Percentiles rank a stretch among this genome's conserved stretches.
Evolutionary conservation across 2,888 invertebrate species (phyloP).

Genomic region (Cantharis flavilabris): DNA sequence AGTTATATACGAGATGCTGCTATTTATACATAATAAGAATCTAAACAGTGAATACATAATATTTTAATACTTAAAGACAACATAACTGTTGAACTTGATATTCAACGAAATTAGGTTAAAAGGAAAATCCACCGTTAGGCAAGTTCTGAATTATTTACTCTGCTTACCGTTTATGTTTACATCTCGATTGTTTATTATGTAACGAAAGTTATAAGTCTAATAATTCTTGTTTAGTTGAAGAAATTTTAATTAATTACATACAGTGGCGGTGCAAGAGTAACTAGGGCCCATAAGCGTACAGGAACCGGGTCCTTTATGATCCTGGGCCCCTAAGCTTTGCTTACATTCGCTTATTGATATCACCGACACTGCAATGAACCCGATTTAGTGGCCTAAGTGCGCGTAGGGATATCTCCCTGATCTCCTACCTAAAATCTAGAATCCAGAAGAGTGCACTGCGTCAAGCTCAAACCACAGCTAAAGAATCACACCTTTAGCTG

Average conservation of each 20-base stretch:
- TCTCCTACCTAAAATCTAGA: too few species aligned
- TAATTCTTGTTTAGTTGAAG: neutral
- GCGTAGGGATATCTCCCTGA: too few species aligned
- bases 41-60: neutral
- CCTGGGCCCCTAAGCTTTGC: too few species aligned
- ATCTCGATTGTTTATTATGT: neutral
- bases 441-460: too few species aligned
- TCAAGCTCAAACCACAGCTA: too few species aligned
- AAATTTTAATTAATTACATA: neutral
- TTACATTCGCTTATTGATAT: too few species aligned
- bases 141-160: neutral
- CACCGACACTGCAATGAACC: too few species aligned
- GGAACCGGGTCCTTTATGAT: too few species aligned
- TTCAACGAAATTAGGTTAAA: neutral
- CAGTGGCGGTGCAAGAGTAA: too few species aligned
- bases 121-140: neutral
- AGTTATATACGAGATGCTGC: neutral
- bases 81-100: neutral
- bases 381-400: too few species aligned
- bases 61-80: neutral
- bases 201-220: neutral
- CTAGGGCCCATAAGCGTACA: too few species aligned
- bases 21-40: neutral
- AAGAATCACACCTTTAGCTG: too few species aligned
- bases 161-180: neutral